These are phyloP conservation scores for Sphecodes monilicornis DNA, from an alignment of 2,888 invertebrate species.

Conservation along the genomic window DNA sequence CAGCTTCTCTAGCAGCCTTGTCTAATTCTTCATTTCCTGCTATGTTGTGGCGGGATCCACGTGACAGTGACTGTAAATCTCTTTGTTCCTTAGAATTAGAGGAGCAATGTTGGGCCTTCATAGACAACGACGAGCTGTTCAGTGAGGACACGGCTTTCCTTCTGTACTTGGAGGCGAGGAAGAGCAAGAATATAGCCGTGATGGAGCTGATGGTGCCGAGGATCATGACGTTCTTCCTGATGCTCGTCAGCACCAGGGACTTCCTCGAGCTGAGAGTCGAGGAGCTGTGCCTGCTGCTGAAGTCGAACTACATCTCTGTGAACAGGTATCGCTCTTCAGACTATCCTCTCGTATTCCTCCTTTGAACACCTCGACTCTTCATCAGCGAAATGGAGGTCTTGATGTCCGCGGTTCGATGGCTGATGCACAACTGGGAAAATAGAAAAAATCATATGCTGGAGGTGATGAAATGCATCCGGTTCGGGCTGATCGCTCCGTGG, in stretches of 20 bases:
- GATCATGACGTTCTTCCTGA: constrained; percentile 91
- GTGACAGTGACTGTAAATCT: neutral
- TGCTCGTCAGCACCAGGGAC: constrained; percentile 91
- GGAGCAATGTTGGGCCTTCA: constrained; percentile 91
- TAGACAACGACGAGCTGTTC: constrained; percentile 89
- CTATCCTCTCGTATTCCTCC: no score
- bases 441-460: constrained; percentile 87
- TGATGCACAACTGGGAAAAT: constrained; percentile 89
- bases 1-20: neutral
- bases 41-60: neutral
- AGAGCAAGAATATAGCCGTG: constrained; percentile 86
- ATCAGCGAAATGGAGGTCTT: constrained; percentile 90
- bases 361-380: neutral
- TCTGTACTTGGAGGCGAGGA: constrained; percentile 88
- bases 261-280: constrained; percentile 89
- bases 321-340: constrained; percentile 86
- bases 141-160: constrained; percentile 91
- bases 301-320: constrained; percentile 90
- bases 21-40: no score
- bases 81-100: constrained; percentile 86
- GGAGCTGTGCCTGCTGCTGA: constrained; percentile 89
- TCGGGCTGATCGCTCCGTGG: constrained; percentile 92
- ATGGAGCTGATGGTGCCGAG: constrained; percentile 91
- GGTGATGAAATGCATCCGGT: constrained; percentile 90
- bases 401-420: constrained; percentile 93